Evolutionary conservation across 2,113 vertebrate species (phyloP).

Genomic region (Grantiella picta): DNA sequence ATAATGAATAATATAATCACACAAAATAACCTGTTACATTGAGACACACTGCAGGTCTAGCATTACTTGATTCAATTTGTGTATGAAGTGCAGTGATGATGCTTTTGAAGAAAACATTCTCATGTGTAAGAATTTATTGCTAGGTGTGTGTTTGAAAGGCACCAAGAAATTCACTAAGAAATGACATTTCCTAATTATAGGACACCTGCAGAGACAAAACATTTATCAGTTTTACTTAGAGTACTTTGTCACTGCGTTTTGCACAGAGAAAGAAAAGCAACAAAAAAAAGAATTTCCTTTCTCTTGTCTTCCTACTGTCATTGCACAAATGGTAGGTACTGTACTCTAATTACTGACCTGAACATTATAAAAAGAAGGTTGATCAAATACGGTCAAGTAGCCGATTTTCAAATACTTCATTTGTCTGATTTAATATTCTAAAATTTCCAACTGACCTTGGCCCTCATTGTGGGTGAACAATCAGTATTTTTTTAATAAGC

Average conservation of each 20-base stretch:
- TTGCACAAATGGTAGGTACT: not conserved
- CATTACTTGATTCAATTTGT: not conserved
- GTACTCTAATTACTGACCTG: not conserved
- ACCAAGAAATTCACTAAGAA: not conserved
- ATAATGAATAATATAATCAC: not conserved
- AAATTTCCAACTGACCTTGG: slow-evolving; percentile 13
- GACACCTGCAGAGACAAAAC: slow-evolving; percentile 1
- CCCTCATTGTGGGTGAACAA: not conserved
- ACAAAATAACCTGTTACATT: not conserved
- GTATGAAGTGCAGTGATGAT: not conserved
- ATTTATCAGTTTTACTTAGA: not conserved
- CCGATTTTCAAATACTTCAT: slow-evolving; percentile 10
- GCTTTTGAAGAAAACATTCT: not conserved
- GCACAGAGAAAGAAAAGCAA: not conserved
- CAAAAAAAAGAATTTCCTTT: not conserved
- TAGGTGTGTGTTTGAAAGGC: not conserved
- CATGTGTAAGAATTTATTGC: not conserved
- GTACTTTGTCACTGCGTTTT: not conserved
- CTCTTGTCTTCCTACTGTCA: not conserved
- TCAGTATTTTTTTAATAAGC: not conserved
- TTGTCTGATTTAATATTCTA: slow-evolving; percentile 13
- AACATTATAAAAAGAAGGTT: not conserved
- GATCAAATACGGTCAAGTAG: not conserved
- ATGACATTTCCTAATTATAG: not conserved
- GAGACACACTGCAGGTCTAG: not conserved